Conservation (phyloP, 1,140 invertebrate species). For the Ceratosolen solmsi region DNA sequence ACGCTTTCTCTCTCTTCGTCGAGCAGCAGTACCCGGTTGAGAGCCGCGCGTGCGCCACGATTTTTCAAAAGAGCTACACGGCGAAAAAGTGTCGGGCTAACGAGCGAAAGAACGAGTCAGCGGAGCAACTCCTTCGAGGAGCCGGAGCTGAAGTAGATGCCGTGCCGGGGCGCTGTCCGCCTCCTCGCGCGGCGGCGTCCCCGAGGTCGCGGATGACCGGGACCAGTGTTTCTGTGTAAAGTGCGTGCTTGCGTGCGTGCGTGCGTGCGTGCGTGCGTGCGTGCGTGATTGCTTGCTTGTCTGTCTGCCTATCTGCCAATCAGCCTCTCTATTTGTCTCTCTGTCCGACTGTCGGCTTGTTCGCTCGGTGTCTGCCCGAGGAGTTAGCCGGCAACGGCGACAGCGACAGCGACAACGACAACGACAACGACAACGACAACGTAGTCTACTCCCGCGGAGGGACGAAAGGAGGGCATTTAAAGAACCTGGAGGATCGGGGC, state of each 20-base stretch:
- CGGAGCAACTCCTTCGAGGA: too few species aligned
- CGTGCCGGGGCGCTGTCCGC: not conserved
- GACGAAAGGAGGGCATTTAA: constrained; percentile 43
- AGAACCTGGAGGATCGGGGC: constrained; percentile 36
- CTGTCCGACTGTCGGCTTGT: not conserved
- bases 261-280: constrained; percentile 12
- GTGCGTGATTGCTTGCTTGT: constrained; percentile 7
- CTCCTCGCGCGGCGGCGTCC: not conserved
- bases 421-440: too few species aligned
- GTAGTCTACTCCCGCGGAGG: not conserved
- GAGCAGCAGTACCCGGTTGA: not conserved
- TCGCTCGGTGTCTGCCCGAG: too few species aligned
- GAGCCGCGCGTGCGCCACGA: not conserved
- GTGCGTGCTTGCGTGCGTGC: not conserved
- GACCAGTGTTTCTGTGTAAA: not conserved
- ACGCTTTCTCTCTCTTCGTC: not conserved
- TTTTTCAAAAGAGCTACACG: not conserved
- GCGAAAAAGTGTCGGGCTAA: too few species aligned
- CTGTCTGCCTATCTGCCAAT: too few species aligned
- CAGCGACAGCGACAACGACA: too few species aligned
- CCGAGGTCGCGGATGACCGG: not conserved
- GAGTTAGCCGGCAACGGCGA: too few species aligned
- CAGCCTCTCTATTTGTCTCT: too few species aligned
- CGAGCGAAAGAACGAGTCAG: not conserved
- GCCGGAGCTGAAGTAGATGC: not conserved